Conservation (phyloP, 1,140 invertebrate genomes). For the Armadillidium nasatum region DNA sequence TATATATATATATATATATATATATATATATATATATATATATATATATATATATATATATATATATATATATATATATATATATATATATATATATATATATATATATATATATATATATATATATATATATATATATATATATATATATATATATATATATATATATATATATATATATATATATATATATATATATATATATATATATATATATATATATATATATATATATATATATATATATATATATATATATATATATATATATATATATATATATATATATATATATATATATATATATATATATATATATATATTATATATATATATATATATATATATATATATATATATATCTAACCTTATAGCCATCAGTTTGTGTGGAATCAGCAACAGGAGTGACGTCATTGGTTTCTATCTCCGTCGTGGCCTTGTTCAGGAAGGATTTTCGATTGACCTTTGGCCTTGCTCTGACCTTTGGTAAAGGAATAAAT, state of each 20-base stretch:
- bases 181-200: too few species aligned
- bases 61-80: too few species aligned
- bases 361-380: background rate
- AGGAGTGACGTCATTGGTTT: background rate
- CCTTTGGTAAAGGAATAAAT: background rate
- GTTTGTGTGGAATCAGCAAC: background rate
- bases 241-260: conserved; percentile 6
- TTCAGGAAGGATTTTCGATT: background rate
- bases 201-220: too few species aligned
- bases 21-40: too few species aligned
- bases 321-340: background rate
- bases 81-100: too few species aligned
- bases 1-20: too few species aligned
- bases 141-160: too few species aligned
- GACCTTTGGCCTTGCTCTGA: background rate
- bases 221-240: too few species aligned
- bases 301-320: background rate
- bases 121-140: too few species aligned
- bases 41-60: too few species aligned
- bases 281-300: conserved; percentile 6
- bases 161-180: too few species aligned
- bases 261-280: conserved; percentile 6
- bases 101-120: too few species aligned
- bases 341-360: background rate
- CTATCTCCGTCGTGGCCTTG: background rate